These are phyloP conservation scores for Watsonalla cultraria DNA, from an alignment of 2,888 invertebrate genomes.

Conservation along the genomic window DNA sequence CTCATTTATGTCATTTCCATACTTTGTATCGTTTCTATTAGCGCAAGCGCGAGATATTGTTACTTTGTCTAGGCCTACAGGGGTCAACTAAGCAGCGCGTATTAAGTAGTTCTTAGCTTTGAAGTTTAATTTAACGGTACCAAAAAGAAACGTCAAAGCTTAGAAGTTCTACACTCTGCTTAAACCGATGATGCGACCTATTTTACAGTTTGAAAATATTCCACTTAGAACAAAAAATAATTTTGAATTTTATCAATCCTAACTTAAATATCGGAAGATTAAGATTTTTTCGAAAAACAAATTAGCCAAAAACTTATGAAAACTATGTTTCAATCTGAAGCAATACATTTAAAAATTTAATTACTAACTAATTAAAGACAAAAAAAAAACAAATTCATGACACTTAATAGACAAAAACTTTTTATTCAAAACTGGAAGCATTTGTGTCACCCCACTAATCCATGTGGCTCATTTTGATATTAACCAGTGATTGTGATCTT, in stretches of 20 bases:
- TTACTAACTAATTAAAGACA: conserved; percentile 66
- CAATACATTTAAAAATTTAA: conserved; percentile 58
- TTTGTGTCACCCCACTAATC: conserved; percentile 60
- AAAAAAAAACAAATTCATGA: conserved; percentile 63
- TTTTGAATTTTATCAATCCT: conserved; percentile 44
- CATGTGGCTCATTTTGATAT: conserved; percentile 13
- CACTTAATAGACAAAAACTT: conserved; percentile 47
- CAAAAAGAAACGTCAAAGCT: too few relatives aligned
- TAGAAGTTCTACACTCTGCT: too few relatives aligned
- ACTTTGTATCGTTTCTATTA: too few relatives aligned
- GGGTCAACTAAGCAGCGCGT: too few relatives aligned
- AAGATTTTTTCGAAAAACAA: conserved; percentile 32
- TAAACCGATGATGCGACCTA: conserved; percentile 1
- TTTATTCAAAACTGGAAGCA: conserved; percentile 60
- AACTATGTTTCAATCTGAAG: conserved; percentile 48
- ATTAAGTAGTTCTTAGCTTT: too few relatives aligned
- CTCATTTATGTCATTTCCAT: too few relatives aligned
- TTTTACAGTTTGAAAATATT: conserved; percentile 28
- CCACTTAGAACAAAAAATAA: conserved; percentile 23
- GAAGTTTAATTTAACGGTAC: too few relatives aligned
- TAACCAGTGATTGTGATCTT: not conserved
- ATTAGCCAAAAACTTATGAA: conserved; percentile 50
- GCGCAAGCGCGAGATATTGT: too few relatives aligned
- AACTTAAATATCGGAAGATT: conserved; percentile 46
- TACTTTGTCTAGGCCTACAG: too few relatives aligned